Conservation (phyloP, 1,140 invertebrate genomes). For the Lanistes nyassanus region DNA sequence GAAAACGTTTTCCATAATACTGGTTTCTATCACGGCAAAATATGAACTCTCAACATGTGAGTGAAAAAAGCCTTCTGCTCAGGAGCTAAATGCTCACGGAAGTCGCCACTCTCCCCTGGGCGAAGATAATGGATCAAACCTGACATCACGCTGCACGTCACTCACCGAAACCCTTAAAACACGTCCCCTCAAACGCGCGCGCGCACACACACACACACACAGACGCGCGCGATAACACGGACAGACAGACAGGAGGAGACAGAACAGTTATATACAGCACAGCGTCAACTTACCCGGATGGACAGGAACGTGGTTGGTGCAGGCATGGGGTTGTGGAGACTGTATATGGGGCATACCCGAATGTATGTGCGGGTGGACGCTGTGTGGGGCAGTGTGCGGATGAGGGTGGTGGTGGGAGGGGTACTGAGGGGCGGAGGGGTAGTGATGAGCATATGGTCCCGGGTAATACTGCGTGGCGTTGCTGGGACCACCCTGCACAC, state of each 20-base stretch:
- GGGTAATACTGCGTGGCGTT: constrained; percentile 58
- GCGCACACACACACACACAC: too few relatives aligned
- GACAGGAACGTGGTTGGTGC: constrained; percentile 57
- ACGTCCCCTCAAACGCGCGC: too few relatives aligned
- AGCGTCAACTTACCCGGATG: constrained; percentile 51
- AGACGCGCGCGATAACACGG: background rate
- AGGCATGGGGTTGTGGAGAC: constrained; percentile 44
- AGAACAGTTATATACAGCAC: background rate
- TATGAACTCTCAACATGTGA: too few relatives aligned
- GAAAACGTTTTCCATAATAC: too few relatives aligned
- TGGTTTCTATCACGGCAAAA: too few relatives aligned
- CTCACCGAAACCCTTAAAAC: too few relatives aligned
- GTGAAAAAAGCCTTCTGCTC: too few relatives aligned
- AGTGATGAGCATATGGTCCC: constrained; percentile 24
- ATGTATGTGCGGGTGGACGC: constrained; percentile 51
- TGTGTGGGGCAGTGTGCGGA: constrained; percentile 34
- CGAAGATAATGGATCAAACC: too few relatives aligned
- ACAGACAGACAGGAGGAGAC: constrained; percentile 1
- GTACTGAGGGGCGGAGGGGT: constrained; percentile 20
- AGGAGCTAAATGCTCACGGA: too few relatives aligned
- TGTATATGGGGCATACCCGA: constrained; percentile 46
- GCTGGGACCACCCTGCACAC: constrained; percentile 60
- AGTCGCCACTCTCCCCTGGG: too few relatives aligned
- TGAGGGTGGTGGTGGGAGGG: constrained; percentile 20
- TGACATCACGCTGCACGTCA: too few relatives aligned